These are phyloP conservation scores for Falco novaeseelandiae DNA, from an alignment of 2,797 vertebrate species.

Conservation along the genomic window DNA sequence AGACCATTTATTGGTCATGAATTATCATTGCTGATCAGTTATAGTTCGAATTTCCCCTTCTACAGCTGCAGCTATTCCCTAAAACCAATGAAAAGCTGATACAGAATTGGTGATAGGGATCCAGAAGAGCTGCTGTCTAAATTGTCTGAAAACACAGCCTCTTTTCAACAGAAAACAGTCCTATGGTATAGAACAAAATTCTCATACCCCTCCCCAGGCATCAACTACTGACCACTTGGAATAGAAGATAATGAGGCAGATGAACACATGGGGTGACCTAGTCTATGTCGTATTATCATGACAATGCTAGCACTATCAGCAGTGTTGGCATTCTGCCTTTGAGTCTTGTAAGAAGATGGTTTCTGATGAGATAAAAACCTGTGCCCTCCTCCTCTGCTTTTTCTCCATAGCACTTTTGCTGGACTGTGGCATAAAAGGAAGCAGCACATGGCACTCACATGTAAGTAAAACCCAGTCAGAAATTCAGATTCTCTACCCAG, in stretches of 20 bases:
- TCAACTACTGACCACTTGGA: background rate
- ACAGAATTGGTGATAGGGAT: background rate
- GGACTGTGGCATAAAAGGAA: background rate
- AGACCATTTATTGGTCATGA: background rate
- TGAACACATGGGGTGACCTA: background rate
- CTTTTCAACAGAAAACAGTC: background rate
- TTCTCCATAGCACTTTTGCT: background rate
- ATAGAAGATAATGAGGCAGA: background rate
- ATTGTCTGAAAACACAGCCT: background rate
- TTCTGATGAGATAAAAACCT: background rate
- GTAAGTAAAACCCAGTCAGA: background rate
- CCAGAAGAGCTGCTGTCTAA: background rate
- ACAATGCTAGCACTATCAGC: background rate
- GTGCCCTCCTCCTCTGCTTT: background rate
- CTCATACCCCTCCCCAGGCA: background rate
- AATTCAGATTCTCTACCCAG: background rate
- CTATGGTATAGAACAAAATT: background rate
- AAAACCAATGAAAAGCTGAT: background rate
- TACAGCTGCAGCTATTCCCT: background rate
- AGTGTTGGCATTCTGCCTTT: background rate
- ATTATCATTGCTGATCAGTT: background rate
- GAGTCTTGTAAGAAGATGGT: background rate
- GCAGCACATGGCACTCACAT: background rate
- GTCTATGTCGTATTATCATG: background rate
- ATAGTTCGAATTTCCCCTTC: background rate